Evolutionary conservation across 2,113 vertebrate genomes (phyloP), one percentile per base, ranked within the genome.

Genomic region (Austrofundulus limnaeus): DNA sequence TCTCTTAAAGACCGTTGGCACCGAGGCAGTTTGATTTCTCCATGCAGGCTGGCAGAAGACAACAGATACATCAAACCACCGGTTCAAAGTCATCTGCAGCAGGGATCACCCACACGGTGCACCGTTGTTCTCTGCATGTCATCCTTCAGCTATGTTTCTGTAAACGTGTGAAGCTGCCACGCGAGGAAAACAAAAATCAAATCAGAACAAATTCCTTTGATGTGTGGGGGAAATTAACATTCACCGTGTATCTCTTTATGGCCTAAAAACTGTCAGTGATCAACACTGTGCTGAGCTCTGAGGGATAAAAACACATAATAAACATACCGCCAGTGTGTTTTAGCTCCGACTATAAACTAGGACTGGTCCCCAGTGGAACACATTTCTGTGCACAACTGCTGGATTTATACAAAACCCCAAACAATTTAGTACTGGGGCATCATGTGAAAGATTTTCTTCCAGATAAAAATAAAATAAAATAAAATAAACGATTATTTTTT

Each of bases 1-100:
- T 66, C 74, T 80, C 66, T 75, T 66, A 53, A 62, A 55, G 70
- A 77, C 63, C 51, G 61, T 66, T 67, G 78, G 72, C 63, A 46
- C 65, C 31, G 53, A 11, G 57, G 72, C 49, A 55, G 56, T 74
- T 51, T 10, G 58, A 31, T 23, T 19, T 24, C 45, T 47, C n/a
- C 28, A 24, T 21, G 25, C n/a, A 24, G 47, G 16, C 47, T 59
- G 31, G 31, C 5, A 34, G 31, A 34, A 34, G 64, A 17, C 43
- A 45, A 16, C 67, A 62, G 60, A 19, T 75, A 39, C 59, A n/a
- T 64, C 20, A 41, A 61, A 75, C 25, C 77, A 39, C 61, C 19
- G 67, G 34, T 41, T 66, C 74, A 72, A 52, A 39, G 21, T 71
- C 46, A 38, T 78, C 76, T 74, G 71, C 53, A 66, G 5, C 9